Evolutionary conservation across 2,113 vertebrate genomes (phyloP).

Genomic region (Rhodinocichla rosea): DNA sequence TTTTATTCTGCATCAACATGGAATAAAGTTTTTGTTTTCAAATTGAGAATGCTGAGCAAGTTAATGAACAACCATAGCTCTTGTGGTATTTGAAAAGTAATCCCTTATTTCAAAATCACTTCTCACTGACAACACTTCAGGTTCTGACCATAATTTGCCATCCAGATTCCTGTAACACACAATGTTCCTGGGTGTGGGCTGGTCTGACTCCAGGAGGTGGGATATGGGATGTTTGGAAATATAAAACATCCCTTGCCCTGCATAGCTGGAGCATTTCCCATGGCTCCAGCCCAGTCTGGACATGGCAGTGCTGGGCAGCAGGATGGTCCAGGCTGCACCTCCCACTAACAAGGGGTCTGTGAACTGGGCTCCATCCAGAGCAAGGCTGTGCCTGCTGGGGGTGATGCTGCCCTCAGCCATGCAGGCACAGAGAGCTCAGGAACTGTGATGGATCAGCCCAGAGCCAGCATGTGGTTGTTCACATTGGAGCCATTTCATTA

Average conservation of each 20-base stretch:
- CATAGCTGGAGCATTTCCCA: accelerated
- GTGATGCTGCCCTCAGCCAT: accelerated
- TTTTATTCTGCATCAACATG: neutral
- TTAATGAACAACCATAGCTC: neutral
- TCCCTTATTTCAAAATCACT: neutral
- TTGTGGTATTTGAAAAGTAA: neutral
- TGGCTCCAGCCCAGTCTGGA: neutral
- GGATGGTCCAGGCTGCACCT: accelerated
- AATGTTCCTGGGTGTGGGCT: neutral
- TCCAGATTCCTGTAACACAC: neutral
- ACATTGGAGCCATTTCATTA: neutral
- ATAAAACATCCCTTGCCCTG: neutral
- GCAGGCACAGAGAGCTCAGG: too few relatives aligned
- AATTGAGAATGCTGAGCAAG: neutral
- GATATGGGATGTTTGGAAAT: neutral
- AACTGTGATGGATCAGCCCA: neutral
- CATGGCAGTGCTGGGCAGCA: neutral
- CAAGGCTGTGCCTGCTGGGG: neutral
- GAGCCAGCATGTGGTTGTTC: neutral
- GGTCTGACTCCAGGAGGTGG: neutral
- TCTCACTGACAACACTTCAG: neutral
- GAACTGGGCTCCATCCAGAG: neutral
- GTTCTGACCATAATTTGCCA: neutral
- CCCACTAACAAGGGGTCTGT: neutral
- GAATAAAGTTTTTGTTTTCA: neutral